phyloP scores from a whole-genome alignment of 2,113 vertebrate species.

The Ailuropoda melanoleuca region DNA sequence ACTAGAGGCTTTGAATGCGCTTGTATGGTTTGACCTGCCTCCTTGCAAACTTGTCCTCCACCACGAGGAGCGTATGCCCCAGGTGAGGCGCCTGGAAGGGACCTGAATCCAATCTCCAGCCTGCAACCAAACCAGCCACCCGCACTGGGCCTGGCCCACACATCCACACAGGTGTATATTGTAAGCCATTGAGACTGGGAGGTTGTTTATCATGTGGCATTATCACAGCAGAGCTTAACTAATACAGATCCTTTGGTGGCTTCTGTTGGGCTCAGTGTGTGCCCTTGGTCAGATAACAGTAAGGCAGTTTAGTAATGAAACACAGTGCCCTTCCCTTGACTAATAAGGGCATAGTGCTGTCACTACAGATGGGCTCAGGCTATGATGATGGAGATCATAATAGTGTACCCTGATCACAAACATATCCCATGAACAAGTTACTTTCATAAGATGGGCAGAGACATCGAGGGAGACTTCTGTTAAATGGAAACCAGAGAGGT shows the following conservation, averaged over 20 bases:
- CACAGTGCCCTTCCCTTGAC: fast-evolving
- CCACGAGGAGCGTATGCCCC: fast-evolving
- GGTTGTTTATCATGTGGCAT: not conserved
- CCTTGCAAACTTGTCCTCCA: not conserved
- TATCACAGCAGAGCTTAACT: not conserved
- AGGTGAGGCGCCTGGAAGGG: not conserved
- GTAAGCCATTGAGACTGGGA: not conserved
- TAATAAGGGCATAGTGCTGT: fast-evolving
- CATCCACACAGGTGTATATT: not conserved
- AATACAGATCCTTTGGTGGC: not conserved
- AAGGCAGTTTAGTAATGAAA: not conserved
- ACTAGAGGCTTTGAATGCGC: not conserved
- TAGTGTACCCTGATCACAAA: not conserved
- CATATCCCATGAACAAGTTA: fast-evolving
- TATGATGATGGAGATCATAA: not conserved
- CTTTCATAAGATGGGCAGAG: not conserved
- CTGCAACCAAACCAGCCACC: not conserved
- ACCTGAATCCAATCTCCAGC: not conserved
- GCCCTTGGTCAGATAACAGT: not conserved
- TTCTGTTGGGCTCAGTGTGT: not conserved
- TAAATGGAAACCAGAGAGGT: not conserved
- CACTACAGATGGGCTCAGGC: not conserved
- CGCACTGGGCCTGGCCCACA: not conserved
- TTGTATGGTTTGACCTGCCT: not conserved
- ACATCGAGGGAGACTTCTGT: not conserved